Evolutionary conservation across 2,797 vertebrate genomes (phyloP), one percentile per base, ranked within the genome.

Genomic region (Channallabes apus): DNA sequence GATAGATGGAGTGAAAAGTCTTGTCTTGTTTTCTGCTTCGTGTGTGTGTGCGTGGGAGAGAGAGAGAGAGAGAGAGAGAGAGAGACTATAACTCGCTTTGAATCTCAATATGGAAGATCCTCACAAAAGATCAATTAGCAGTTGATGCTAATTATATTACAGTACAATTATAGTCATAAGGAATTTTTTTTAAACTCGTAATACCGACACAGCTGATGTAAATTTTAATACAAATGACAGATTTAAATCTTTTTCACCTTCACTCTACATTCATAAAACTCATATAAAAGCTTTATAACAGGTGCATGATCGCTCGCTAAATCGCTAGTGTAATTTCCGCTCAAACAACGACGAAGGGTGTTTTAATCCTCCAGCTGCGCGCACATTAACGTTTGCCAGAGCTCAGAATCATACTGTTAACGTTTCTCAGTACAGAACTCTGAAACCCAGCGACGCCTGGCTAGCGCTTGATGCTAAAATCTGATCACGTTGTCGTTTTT

Each of bases 131-230:
- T 62, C 54, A 59, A 1, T 61, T 61, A 79, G 76, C 32, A 14
- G 14, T 38, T 79, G 77, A 64, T 64, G 59, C 77, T 46, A 62
- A 64, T 32, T 79, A n/a, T 62, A 41, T n/a, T 62, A n/a, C 12
- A 79, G 59, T 22, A 38, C 7, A 22, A 61, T 78, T 61, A 62
- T 9, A 41, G 59, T 38, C 12, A n/a, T 15, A 46, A 3, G 15
- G 22, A 41, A 41, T 22, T 3, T 38, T 78, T 79, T 62, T 15
- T 62, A 41, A 24, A 32, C n/a, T 24, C 20, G 0, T 4, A 3
- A 11, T 76, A 32, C 32, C 7, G 1, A 11, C 51, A 58, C 51
- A 58, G 62, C 22, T 41, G 59, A 79, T 22, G 58, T 41, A 41
- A 79, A 79, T 41, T 14, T 79, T 62, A 14, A 17, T 27, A 38